Percentiles rank a stretch among this genome's conserved stretches.
Evolutionary conservation across 2,113 vertebrate genomes (phyloP).

Genomic region (Grallaria varia): DNA sequence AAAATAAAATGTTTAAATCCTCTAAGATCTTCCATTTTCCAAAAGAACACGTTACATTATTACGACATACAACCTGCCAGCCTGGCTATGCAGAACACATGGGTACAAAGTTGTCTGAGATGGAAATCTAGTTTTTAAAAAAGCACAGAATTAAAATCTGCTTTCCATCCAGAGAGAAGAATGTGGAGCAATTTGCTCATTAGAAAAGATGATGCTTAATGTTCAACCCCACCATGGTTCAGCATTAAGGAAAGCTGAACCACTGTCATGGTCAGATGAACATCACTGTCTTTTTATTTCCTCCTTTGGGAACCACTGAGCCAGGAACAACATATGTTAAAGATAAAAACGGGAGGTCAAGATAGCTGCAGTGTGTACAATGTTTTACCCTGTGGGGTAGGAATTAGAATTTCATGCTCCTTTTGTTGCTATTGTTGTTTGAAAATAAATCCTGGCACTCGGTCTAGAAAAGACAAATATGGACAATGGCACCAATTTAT

Average conservation of each 20-base stretch:
- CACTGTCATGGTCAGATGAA: background rate
- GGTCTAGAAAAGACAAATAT: background rate
- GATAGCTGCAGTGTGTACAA: conserved; percentile 13
- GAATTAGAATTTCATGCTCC: conserved; percentile 27
- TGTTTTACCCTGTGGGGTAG: conserved; percentile 42
- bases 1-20: background rate
- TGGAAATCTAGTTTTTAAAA: background rate
- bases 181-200: background rate
- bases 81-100: background rate
- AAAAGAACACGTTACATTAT: background rate
- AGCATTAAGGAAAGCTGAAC: background rate
- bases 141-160: background rate
- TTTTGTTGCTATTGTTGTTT: conserved; percentile 34
- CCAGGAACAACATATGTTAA: conserved; percentile 45
- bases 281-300: background rate
- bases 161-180: background rate
- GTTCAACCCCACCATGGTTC: background rate
- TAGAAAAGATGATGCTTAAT: background rate
- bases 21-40: background rate
- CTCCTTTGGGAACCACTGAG: conserved; percentile 24
- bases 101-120: background rate
- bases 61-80: background rate
- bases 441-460: conserved; percentile 1
- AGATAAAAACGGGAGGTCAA: conserved; percentile 60
- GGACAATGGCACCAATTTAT: background rate